A percentile compares a stretch with the other conserved stretches of the same genome.
These are phyloP conservation scores for Poecilia gillii DNA, from an alignment of 2,797 vertebrate species.

Conservation along the genomic window DNA sequence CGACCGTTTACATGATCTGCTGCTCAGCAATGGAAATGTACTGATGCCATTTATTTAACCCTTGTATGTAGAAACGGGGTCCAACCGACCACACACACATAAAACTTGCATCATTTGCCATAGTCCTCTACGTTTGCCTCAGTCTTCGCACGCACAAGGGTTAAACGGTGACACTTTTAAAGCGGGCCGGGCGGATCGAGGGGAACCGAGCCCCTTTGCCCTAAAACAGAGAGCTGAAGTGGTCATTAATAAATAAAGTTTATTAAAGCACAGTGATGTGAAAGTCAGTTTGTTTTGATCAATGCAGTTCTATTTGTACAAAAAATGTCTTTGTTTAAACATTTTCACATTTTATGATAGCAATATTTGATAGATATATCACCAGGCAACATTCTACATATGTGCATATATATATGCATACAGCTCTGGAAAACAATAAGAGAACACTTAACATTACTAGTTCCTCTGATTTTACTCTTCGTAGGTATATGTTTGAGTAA, in stretches of 20 bases:
- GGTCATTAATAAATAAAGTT: neutral
- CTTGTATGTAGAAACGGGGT: too few species aligned
- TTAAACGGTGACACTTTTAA: neutral
- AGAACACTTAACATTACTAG: too few species aligned
- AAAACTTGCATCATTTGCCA: too few species aligned
- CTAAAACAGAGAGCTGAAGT: neutral
- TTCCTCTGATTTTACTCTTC: too few species aligned
- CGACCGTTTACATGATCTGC: neutral
- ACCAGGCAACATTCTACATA: neutral
- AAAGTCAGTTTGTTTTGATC: neutral
- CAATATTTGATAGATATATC: neutral
- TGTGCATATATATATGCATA: too few species aligned
- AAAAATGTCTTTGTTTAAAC: neutral
- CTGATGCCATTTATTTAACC: neutral
- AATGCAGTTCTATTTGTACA: neutral
- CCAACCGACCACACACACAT: too few species aligned
- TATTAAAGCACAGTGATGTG: neutral
- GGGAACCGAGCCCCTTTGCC: neutral
- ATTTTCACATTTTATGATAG: neutral
- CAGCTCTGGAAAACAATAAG: neutral
- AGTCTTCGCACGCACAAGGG: too few species aligned
- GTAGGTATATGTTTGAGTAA: too few species aligned
- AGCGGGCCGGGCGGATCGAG: neutral
- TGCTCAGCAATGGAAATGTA: constrained; percentile 18
- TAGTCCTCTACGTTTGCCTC: too few species aligned